Conservation (phyloP, 2,888 invertebrate species). For the Ectemnius cavifrons region DNA sequence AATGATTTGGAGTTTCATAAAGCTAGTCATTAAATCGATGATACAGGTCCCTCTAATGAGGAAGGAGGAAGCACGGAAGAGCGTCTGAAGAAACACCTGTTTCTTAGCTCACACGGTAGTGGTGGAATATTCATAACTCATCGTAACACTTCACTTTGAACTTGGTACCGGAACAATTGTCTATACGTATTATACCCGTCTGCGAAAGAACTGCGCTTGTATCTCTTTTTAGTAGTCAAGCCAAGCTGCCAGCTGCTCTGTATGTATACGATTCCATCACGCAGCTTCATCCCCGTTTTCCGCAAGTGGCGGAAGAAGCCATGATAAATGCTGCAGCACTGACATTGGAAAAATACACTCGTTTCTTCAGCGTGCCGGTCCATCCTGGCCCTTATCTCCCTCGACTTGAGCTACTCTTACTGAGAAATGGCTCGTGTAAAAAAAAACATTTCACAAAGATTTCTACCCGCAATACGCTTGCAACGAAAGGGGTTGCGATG, state of each 20-base stretch:
- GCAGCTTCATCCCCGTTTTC: constrained; percentile 31
- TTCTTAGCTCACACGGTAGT: too few species aligned
- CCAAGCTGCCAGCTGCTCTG: constrained; percentile 11
- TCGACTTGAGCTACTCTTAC: constrained; percentile 28
- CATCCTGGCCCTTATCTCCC: constrained; percentile 38
- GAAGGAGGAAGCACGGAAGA: too few species aligned
- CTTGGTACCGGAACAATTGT: too few species aligned
- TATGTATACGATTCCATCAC: constrained; percentile 20
- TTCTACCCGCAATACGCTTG: too few species aligned
- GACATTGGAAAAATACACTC: constrained; percentile 52
- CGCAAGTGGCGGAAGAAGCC: constrained; percentile 16
- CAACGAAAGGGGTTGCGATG: too few species aligned
- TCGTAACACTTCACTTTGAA: too few species aligned
- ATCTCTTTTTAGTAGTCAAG: constrained; percentile 15
- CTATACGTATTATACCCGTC: too few species aligned
- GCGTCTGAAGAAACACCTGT: too few species aligned
- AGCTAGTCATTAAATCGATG: constrained; percentile 14
- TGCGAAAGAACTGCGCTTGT: not conserved
- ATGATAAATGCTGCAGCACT: constrained; percentile 51
- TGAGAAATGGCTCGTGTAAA: constrained; percentile 34
- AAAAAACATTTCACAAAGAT: too few species aligned
- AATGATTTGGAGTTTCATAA: constrained; percentile 20
- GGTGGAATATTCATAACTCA: too few species aligned
- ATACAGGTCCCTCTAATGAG: not conserved
- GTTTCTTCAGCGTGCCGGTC: constrained; percentile 36